phyloP scores from a whole-genome alignment of 2,888 invertebrate genomes.

The Eupithecia abbreviata region DNA sequence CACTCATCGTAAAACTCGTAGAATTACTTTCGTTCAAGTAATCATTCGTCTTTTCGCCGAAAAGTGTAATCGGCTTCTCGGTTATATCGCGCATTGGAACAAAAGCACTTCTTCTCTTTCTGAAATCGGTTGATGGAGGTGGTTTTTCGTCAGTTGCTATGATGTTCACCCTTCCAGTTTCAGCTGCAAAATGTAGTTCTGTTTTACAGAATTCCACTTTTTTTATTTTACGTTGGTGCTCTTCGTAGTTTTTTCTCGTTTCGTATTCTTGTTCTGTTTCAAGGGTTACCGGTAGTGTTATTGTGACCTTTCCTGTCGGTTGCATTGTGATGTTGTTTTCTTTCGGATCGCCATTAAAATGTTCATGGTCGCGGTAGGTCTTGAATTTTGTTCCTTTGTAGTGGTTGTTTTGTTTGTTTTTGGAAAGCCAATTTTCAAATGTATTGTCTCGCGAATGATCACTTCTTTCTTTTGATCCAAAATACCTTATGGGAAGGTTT shows the following conservation, averaged over 20 bases:
- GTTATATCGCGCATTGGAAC: constrained; percentile 72
- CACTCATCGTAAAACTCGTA: constrained; percentile 52
- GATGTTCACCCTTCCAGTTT: constrained; percentile 93
- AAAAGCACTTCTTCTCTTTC: constrained; percentile 86
- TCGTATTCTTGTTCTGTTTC: constrained; percentile 60
- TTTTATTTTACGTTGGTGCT: constrained; percentile 83
- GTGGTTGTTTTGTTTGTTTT: constrained; percentile 65
- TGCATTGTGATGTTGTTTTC: constrained; percentile 70
- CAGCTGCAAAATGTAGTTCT: constrained; percentile 93
- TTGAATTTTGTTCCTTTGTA: constrained; percentile 61
- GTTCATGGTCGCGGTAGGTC: constrained; percentile 58
- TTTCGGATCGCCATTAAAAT: constrained; percentile 57
- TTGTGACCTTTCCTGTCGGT: constrained; percentile 72
- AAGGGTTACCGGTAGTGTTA: constrained; percentile 69
- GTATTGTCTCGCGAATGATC: constrained; percentile 63
- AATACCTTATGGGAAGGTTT: constrained; percentile 48
- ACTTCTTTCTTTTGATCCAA: constrained; percentile 53
- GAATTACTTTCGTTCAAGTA: constrained; percentile 51
- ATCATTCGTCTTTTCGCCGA: constrained; percentile 79
- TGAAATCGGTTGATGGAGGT: constrained; percentile 91
- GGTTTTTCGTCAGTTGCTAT: constrained; percentile 95
- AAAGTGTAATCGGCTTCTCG: constrained; percentile 85
- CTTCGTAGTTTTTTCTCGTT: constrained; percentile 57
- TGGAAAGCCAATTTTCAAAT: constrained; percentile 75
- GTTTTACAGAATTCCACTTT: constrained; percentile 95